Conservation (phyloP, 1,140 invertebrate species). For the Ruditapes philippinarum region DNA sequence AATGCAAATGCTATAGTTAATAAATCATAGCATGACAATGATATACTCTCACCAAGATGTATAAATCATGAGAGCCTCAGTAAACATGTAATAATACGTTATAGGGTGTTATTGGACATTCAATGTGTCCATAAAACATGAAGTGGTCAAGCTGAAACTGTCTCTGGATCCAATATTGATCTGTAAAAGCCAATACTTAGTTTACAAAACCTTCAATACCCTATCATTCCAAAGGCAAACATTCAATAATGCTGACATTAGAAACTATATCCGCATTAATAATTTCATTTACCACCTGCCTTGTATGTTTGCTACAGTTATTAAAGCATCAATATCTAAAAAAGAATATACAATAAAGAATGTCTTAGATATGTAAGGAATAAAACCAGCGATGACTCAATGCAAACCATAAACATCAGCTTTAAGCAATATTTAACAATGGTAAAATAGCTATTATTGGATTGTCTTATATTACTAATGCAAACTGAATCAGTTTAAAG, state of each 20-base stretch:
- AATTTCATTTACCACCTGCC: background rate
- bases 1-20: background rate
- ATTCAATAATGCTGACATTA: background rate
- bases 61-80: background rate
- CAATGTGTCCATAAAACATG: background rate
- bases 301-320: background rate
- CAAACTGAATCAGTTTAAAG: too few species aligned
- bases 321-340: too few species aligned
- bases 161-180: background rate
- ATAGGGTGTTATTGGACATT: slow-evolving; percentile 14
- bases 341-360: too few species aligned
- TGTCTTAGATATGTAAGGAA: too few species aligned
- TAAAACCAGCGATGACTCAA: too few species aligned
- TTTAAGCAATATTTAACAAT: too few species aligned
- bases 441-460: too few species aligned
- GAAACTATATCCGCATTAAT: background rate
- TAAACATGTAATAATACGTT: background rate
- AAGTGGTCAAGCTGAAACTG: background rate
- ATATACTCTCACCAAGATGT: background rate
- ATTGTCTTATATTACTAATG: background rate
- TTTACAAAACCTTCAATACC: background rate
- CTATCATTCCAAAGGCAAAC: background rate
- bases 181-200: slow-evolving; percentile 3
- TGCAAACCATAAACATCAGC: too few species aligned
- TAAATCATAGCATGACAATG: background rate